Percentiles rank a stretch among this genome's conserved stretches.
Conservation (phyloP, 2,113 vertebrate genomes). For the Chloebia gouldiae region DNA sequence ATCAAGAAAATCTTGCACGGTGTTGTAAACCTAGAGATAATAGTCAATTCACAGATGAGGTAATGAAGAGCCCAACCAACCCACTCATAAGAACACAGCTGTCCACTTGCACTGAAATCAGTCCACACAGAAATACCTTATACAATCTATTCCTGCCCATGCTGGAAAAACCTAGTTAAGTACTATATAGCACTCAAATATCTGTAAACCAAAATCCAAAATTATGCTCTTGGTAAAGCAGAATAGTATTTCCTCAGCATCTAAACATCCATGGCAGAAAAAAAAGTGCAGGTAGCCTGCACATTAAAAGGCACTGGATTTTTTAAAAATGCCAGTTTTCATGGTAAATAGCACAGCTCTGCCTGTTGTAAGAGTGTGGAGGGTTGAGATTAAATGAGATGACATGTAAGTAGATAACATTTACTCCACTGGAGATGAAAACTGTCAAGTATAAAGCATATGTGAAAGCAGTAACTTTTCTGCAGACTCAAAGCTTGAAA, state of each 20-base stretch:
- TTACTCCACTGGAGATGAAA: not conserved
- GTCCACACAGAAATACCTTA: not conserved
- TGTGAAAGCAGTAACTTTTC: not conserved
- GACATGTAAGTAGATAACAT: not conserved
- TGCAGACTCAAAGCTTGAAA: not conserved
- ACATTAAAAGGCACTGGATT: not conserved
- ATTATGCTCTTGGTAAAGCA: not conserved
- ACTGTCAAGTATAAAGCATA: not conserved
- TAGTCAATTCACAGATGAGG: not conserved
- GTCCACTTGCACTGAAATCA: not conserved
- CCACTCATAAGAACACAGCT: not conserved
- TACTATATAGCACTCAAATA: not conserved
- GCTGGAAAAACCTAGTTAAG: not conserved
- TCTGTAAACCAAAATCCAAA: not conserved
- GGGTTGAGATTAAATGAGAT: fast-evolving
- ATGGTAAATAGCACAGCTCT: not conserved
- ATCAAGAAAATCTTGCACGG: not conserved
- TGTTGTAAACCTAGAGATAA: not conserved
- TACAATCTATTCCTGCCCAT: not conserved
- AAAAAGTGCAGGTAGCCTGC: not conserved
- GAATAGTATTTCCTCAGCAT: not conserved
- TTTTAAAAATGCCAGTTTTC: not conserved
- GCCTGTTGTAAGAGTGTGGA: not conserved
- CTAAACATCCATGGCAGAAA: not conserved
- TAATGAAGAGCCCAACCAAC: not conserved